Percentiles rank a stretch among this genome's conserved stretches.
These are phyloP conservation scores for Morinoia aosen DNA, from an alignment of 2,888 invertebrate genomes.

Conservation along the genomic window DNA sequence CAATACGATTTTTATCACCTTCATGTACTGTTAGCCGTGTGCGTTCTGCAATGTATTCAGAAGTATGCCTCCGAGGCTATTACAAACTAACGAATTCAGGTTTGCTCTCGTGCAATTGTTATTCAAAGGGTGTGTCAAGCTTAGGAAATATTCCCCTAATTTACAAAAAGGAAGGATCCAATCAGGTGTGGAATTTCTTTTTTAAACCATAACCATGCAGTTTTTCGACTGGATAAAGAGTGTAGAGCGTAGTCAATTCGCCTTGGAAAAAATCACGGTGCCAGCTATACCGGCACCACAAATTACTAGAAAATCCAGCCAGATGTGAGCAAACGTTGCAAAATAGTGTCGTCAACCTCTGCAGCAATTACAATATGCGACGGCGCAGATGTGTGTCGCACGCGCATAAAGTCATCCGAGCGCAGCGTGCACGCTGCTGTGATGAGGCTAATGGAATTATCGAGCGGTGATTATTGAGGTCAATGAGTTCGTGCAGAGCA, in stretches of 20 bases:
- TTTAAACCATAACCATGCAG: too few relatives aligned
- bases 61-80: not conserved
- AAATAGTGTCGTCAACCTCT: too few relatives aligned
- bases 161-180: too few relatives aligned
- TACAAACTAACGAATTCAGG: not conserved
- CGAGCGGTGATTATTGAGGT: not conserved
- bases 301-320: too few relatives aligned
- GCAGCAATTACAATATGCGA: not conserved
- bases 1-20: not conserved
- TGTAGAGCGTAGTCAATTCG: too few relatives aligned
- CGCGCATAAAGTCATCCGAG: not conserved
- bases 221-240: too few relatives aligned
- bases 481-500: not conserved
- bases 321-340: too few relatives aligned
- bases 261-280: too few relatives aligned
- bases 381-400: not conserved
- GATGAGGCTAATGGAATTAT: not conserved
- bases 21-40: not conserved
- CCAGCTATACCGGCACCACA: too few relatives aligned
- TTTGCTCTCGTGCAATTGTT: not conserved
- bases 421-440: not conserved
- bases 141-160: not conserved
- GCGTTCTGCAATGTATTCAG: not conserved
- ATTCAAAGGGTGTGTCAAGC: not conserved
- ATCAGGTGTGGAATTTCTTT: too few relatives aligned